Conservation (phyloP, 2,888 invertebrate genomes). For the Catocala fraxini region DNA sequence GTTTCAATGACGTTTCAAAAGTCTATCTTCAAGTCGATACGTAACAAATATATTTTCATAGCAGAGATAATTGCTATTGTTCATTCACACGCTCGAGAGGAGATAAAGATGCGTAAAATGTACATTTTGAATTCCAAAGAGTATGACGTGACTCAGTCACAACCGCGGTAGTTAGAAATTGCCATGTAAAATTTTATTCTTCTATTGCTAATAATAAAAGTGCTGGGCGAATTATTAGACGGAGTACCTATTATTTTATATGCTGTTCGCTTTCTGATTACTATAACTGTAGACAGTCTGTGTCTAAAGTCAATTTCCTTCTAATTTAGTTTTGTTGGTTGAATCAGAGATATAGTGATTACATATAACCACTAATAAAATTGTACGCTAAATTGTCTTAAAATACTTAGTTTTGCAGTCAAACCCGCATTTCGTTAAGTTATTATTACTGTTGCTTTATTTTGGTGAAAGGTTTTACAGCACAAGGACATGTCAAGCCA, state of each 20-base stretch:
- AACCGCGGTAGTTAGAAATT: slow-evolving; percentile 32
- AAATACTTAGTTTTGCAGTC: too few species aligned
- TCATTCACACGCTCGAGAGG: slow-evolving; percentile 42
- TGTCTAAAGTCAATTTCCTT: slow-evolving; percentile 39
- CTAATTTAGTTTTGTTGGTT: neutral
- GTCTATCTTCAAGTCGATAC: neutral
- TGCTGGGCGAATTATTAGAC: slow-evolving; percentile 24
- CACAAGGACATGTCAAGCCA: too few species aligned
- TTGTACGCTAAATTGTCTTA: too few species aligned
- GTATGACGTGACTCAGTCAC: slow-evolving; percentile 36
- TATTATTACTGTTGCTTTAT: too few species aligned
- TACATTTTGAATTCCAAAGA: slow-evolving; percentile 37
- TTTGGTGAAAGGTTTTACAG: too few species aligned
- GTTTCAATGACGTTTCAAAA: too few species aligned
- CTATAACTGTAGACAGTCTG: slow-evolving; percentile 34
- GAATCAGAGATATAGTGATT: too few species aligned
- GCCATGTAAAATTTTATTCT: slow-evolving; percentile 46
- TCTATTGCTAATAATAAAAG: slow-evolving; percentile 25
- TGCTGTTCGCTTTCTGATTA: slow-evolving; percentile 27
- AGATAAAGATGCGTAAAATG: slow-evolving; percentile 35
- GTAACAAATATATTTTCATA: slow-evolving; percentile 20
- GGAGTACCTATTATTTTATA: slow-evolving; percentile 14
- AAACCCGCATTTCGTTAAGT: too few species aligned
- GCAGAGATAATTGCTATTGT: slow-evolving; percentile 33
- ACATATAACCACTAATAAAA: too few species aligned